phyloP scores from a whole-genome alignment of 35 echinoderm and acorn worm species.

The Ophioderma brevispina region DNA sequence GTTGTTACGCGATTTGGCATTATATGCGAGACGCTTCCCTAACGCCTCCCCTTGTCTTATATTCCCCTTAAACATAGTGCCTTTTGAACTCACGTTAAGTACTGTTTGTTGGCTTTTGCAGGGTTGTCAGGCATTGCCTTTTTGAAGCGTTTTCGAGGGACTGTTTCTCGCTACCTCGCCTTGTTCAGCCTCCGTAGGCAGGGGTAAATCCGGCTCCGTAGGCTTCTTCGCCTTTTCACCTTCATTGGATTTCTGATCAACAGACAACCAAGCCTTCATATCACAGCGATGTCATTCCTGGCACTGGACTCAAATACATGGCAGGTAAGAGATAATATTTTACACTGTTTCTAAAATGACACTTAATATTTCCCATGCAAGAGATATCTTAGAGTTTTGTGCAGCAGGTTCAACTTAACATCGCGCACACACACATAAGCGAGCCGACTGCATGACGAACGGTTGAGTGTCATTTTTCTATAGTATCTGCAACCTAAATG shows the following conservation, averaged over 20 bases:
- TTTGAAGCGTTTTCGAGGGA: neutral
- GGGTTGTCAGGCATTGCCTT: neutral
- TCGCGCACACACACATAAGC: neutral
- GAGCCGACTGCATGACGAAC: neutral
- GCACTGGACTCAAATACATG: constrained; percentile 37
- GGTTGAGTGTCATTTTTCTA: neutral
- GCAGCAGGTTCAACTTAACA: neutral
- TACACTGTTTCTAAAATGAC: neutral
- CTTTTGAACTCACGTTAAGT: constrained; percentile 3
- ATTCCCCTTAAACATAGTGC: neutral
- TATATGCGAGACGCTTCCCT: neutral
- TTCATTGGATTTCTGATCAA: neutral
- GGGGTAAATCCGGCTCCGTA: neutral
- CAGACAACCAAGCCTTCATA: constrained; percentile 20
- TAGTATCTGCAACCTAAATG: neutral
- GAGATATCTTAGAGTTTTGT: neutral
- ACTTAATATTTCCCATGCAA: neutral
- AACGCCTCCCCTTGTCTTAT: neutral
- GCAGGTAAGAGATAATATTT: constrained; percentile 20
- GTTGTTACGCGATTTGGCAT: neutral
- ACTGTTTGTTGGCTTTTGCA: constrained; percentile 8
- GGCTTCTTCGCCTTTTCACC: constrained; percentile 1
- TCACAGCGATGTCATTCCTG: constrained; percentile 26
- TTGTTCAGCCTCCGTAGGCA: neutral
- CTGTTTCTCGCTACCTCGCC: neutral